Conservation (phyloP, 1,140 invertebrate genomes). For the Mizuhopecten yessoensis region DNA sequence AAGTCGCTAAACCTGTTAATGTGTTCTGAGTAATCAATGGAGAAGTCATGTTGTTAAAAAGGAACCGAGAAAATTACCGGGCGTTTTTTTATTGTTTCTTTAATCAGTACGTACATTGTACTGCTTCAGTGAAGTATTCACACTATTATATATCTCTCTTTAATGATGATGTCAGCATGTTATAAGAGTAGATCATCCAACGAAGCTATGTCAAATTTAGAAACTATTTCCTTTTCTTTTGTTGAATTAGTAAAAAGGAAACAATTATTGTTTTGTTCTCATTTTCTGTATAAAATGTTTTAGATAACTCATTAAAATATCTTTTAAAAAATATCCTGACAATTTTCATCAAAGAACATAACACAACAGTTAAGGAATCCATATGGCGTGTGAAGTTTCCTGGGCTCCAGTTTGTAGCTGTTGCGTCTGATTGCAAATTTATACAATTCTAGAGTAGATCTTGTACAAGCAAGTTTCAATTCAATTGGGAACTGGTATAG, state of each 20-base stretch:
- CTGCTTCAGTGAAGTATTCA: too few species aligned
- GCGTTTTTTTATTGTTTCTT: background rate
- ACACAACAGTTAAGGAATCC: background rate
- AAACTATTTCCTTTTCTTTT: too few species aligned
- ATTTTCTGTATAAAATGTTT: too few species aligned
- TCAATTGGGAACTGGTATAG: background rate
- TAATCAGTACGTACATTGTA: background rate
- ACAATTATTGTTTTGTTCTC: too few species aligned
- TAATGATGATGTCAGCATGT: too few species aligned
- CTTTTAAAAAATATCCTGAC: too few species aligned
- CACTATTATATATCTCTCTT: too few species aligned
- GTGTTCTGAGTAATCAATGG: background rate
- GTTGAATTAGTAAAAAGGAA: too few species aligned
- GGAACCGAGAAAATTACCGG: background rate
- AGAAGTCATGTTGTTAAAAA: background rate
- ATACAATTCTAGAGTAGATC: background rate
- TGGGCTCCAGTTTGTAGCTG: background rate
- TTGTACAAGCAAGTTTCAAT: background rate
- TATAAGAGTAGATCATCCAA: too few species aligned
- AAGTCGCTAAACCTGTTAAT: background rate
- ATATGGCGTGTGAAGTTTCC: background rate
- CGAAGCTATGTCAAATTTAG: too few species aligned
- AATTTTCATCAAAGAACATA: background rate
- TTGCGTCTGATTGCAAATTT: background rate
- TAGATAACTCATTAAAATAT: too few species aligned